Percentiles rank a stretch among this genome's conserved stretches.
Conservation (phyloP, 2,113 vertebrate genomes). For the Clarias gariepinus region DNA sequence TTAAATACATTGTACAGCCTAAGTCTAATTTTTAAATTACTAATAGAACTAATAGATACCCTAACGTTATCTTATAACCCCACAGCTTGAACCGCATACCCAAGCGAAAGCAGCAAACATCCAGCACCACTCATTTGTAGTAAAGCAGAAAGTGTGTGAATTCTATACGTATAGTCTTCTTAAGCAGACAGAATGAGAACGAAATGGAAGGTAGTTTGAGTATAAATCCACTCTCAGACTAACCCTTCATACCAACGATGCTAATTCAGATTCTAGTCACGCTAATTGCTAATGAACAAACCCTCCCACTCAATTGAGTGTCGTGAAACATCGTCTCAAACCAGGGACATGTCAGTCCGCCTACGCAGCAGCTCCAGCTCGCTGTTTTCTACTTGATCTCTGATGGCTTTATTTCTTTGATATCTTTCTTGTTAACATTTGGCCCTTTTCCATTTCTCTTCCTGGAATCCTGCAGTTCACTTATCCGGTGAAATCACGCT, state of each 20-base stretch:
- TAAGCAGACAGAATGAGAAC: background rate
- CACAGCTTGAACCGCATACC: background rate
- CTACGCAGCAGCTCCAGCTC: background rate
- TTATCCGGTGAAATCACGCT: background rate
- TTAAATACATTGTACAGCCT: background rate
- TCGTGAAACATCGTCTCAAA: constrained; percentile 31
- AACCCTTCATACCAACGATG: background rate
- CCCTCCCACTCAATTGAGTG: constrained; percentile 44
- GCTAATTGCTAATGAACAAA: constrained; percentile 61
- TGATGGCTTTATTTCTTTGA: constrained; percentile 4
- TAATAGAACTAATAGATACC: background rate
- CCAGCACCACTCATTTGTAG: background rate
- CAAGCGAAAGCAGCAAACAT: background rate
- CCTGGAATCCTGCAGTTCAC: background rate
- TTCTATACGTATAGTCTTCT: background rate
- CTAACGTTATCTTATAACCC: background rate
- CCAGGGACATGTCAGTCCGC: constrained; percentile 39
- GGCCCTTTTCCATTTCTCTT: background rate
- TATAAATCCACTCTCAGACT: background rate
- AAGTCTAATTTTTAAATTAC: background rate
- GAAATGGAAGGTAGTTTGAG: background rate
- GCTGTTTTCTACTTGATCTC: background rate
- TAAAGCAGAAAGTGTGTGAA: background rate
- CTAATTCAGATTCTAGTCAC: background rate
- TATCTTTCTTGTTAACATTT: constrained; percentile 15